phyloP scores from a whole-genome alignment of 2,888 invertebrate genomes.

The Eupeodes luniger region DNA sequence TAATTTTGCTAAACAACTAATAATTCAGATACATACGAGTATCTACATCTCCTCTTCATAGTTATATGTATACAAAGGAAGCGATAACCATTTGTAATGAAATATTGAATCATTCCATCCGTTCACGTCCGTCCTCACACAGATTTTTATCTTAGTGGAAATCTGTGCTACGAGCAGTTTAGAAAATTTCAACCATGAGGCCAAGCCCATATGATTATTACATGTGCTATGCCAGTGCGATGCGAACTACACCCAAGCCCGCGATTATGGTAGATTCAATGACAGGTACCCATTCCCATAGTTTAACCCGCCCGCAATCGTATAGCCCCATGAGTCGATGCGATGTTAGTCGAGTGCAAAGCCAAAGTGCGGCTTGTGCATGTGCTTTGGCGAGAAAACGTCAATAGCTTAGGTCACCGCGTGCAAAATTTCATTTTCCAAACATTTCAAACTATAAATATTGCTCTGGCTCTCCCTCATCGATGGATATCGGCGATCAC shows the following conservation, averaged over 20 bases:
- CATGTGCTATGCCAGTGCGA: slow-evolving; percentile 48
- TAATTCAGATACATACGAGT: slow-evolving; percentile 3
- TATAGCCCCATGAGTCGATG: too few relatives aligned
- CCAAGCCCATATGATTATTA: slow-evolving; percentile 73
- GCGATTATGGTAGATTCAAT: slow-evolving; percentile 62
- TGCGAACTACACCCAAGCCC: slow-evolving; percentile 66
- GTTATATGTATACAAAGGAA: slow-evolving; percentile 45
- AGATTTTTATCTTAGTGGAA: slow-evolving; percentile 47
- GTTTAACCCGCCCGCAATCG: slow-evolving; percentile 15
- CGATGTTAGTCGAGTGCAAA: slow-evolving; percentile 14
- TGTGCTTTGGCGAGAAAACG: slow-evolving; percentile 55
- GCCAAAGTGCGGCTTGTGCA: slow-evolving; percentile 34
- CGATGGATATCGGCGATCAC: slow-evolving; percentile 50
- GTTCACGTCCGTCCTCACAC: slow-evolving; percentile 24
- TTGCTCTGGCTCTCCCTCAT: slow-evolving; percentile 34
- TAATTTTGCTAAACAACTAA: background rate
- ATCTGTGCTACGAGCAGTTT: slow-evolving; percentile 50
- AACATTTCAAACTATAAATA: background rate
- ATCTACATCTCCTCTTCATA: background rate
- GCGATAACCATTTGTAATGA: slow-evolving; percentile 70
- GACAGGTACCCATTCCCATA: slow-evolving; percentile 62
- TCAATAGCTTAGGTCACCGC: slow-evolving; percentile 60
- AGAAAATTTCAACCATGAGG: slow-evolving; percentile 30
- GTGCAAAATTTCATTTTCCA: slow-evolving; percentile 34
- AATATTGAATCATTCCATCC: slow-evolving; percentile 63